Percentiles rank a stretch among this genome's conserved stretches.
Evolutionary conservation across 2,888 invertebrate genomes (phyloP).

Genomic region (Homarus gammarus): DNA sequence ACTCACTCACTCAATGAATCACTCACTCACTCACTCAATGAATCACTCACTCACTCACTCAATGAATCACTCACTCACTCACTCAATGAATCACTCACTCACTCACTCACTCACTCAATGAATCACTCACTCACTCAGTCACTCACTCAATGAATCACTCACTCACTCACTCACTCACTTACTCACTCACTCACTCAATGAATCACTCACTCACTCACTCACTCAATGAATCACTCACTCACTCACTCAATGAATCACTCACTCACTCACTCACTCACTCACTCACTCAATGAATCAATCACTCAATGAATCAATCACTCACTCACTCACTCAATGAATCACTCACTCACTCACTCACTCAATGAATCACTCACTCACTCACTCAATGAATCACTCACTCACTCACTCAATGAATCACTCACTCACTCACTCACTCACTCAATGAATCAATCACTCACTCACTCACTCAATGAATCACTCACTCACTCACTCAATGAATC

Average conservation of each 20-base stretch:
- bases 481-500: not conserved
- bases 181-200: not conserved
- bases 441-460: not conserved
- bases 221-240: not conserved
- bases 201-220: not conserved
- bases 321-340: not conserved
- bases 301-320: not conserved
- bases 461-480: not conserved
- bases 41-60: too few species aligned
- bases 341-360: conserved; percentile 2
- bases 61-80: not conserved
- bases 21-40: too few species aligned
- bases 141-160: not conserved
- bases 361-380: not conserved
- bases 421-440: not conserved
- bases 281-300: not conserved
- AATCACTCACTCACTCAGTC: not conserved
- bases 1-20: too few species aligned
- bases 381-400: too few species aligned
- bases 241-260: too few species aligned
- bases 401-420: too few species aligned
- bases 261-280: not conserved
- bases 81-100: too few species aligned
- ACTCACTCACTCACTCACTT: conserved; percentile 1
- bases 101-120: not conserved